Conservation (phyloP, 2,888 invertebrate species). For the Lymantria dispar region DNA sequence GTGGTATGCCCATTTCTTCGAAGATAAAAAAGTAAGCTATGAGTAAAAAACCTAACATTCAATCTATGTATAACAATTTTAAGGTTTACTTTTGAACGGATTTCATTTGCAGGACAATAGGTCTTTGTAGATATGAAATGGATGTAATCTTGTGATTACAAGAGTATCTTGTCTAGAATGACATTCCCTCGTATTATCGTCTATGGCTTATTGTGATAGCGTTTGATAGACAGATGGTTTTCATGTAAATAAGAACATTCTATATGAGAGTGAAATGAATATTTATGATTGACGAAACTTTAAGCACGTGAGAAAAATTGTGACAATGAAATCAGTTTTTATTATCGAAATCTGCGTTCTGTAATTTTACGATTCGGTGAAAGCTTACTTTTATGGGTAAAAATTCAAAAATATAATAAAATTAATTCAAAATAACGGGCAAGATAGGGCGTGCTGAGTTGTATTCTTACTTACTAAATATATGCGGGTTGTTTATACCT, state of each 20-base stretch:
- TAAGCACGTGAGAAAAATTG: neutral
- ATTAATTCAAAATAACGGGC: no score
- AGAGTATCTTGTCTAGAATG: slow-evolving; percentile 26
- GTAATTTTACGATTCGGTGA: no score
- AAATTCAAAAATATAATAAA: no score
- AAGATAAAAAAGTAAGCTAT: no score
- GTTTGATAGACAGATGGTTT: slow-evolving; percentile 30
- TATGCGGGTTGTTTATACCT: no score
- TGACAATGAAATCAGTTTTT: neutral
- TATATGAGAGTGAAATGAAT: slow-evolving; percentile 29
- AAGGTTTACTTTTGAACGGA: neutral
- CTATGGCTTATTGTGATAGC: slow-evolving; percentile 31
- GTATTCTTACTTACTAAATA: no score
- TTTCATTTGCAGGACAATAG: neutral
- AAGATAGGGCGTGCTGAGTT: no score
- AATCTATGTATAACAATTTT: neutral
- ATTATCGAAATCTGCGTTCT: no score
- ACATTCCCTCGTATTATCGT: slow-evolving; percentile 28
- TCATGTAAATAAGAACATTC: slow-evolving; percentile 28
- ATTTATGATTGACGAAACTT: slow-evolving; percentile 19
- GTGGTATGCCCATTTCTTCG: no score
- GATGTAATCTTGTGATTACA: slow-evolving; percentile 33
- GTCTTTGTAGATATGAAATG: slow-evolving; percentile 10
- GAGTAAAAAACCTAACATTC: no score
- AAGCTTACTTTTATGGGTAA: no score